Conservation (phyloP, 2,113 vertebrate genomes). For the Myocastor coypus region DNA sequence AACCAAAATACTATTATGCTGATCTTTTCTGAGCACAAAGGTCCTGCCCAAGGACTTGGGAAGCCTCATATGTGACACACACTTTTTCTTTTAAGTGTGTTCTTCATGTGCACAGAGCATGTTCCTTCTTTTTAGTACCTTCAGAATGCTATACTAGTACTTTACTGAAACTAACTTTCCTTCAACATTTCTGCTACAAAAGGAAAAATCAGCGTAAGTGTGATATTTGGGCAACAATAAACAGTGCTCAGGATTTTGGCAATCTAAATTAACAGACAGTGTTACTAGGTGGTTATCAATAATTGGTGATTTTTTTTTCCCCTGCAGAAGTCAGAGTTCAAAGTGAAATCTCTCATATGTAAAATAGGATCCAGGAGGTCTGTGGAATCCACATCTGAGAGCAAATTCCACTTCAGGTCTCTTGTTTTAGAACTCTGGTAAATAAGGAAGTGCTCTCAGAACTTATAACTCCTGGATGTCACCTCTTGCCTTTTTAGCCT, state of each 20-base stretch:
- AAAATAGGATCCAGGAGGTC: not conserved
- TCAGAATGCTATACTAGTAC: not conserved
- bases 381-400: not conserved
- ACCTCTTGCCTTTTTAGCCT: not conserved
- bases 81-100: not conserved
- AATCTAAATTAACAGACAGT: conserved; percentile 8
- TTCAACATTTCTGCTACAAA: not conserved
- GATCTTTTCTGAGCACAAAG: conserved; percentile 55
- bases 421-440: not conserved
- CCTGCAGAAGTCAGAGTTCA: not conserved
- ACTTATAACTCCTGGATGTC: not conserved
- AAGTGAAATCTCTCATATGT: not conserved
- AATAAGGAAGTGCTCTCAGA: not conserved
- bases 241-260: not conserved
- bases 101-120: not conserved
- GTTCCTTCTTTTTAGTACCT: not conserved
- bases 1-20: conserved; percentile 40
- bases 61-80: not conserved
- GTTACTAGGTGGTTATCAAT: not conserved
- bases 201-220: not conserved
- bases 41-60: conserved; percentile 30
- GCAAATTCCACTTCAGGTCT: not conserved
- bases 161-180: not conserved
- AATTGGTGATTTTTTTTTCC: not conserved
- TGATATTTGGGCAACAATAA: conserved; percentile 26